Evolutionary conservation across 2,113 vertebrate genomes (phyloP).

Genomic region (Catagonus wagneri): DNA sequence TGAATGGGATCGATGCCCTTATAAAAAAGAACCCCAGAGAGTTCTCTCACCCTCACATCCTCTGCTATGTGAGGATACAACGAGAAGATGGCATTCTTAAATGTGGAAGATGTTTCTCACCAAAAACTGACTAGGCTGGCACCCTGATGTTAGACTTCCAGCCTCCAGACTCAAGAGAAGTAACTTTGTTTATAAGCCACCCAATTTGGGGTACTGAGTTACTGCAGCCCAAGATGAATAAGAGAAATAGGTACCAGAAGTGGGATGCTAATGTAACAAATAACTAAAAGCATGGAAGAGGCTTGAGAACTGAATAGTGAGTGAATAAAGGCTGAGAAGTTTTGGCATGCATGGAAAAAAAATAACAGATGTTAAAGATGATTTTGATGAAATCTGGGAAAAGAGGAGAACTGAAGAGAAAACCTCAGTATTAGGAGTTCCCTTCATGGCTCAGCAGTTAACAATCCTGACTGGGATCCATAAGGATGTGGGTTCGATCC

Average conservation of each 20-base stretch:
- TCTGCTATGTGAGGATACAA: neutral
- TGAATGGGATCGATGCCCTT: neutral
- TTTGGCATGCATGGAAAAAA: neutral
- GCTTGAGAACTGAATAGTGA: neutral
- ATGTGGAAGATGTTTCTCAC: neutral
- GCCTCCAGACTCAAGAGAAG: neutral
- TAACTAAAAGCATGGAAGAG: neutral
- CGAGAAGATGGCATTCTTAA: neutral
- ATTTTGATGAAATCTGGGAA: neutral
- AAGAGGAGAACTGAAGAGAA: neutral
- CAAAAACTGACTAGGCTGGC: neutral
- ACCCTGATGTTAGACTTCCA: neutral
- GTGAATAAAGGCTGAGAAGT: neutral
- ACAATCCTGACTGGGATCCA: too few species aligned
- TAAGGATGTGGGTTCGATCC: too few species aligned
- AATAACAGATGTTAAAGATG: neutral
- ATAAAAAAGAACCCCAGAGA: neutral
- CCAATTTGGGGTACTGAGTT: neutral
- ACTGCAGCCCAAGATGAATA: neutral
- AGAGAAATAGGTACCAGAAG: neutral
- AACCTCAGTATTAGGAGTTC: neutral
- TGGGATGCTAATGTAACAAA: neutral
- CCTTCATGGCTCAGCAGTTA: too few species aligned
- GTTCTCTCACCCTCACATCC: neutral
- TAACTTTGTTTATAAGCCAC: neutral